Evolutionary conservation across 2,888 invertebrate genomes (phyloP).

Genomic region (Invenusta paracnida): DNA sequence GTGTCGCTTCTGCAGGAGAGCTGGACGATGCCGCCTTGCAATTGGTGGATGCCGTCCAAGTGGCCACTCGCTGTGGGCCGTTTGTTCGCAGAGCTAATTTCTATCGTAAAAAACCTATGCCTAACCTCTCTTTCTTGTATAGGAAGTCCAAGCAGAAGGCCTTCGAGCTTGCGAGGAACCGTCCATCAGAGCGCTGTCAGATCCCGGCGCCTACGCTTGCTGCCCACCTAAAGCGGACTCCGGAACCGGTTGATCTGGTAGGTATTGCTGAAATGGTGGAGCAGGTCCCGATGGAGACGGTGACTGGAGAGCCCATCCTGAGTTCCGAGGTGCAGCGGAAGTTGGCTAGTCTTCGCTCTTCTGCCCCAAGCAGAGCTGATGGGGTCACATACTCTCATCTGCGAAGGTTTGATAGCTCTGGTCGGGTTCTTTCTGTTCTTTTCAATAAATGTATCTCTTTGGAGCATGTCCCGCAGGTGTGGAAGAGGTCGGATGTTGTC

Average conservation of each 20-base stretch:
- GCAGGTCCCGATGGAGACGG: not conserved
- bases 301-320: not conserved
- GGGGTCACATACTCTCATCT: not conserved
- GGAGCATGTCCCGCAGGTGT: not conserved
- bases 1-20: too few species aligned
- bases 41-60: too few species aligned
- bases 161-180: not conserved
- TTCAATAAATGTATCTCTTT: not conserved
- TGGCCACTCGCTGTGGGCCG: too few species aligned
- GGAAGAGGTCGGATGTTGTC: not conserved
- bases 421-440: not conserved
- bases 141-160: too few species aligned
- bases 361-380: not conserved
- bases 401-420: not conserved
- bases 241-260: not conserved
- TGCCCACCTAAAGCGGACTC: not conserved
- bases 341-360: not conserved
- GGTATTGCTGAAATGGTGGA: not conserved
- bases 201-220: not conserved
- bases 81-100: too few species aligned
- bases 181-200: not conserved
- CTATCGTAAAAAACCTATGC: too few species aligned
- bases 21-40: too few species aligned
- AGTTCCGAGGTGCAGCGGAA: not conserved
- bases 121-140: too few species aligned